Evolutionary conservation across 2,888 invertebrate genomes (phyloP).

Genomic region (Drosophila histrio): DNA sequence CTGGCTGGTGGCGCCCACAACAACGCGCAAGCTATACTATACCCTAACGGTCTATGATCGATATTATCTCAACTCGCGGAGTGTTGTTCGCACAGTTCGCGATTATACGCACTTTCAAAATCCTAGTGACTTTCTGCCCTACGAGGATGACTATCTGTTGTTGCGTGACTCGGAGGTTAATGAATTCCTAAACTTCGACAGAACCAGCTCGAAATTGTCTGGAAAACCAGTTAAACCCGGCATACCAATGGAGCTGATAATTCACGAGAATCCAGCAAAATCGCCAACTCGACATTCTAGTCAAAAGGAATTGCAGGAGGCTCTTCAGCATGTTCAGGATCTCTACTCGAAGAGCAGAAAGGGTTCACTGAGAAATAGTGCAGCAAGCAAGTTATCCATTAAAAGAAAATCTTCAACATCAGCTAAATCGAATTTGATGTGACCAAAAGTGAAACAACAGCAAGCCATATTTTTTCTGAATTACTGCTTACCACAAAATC

Average conservation of each 20-base stretch:
- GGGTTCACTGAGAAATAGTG: not conserved
- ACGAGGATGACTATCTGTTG: slow-evolving; percentile 44
- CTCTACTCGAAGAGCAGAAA: not conserved
- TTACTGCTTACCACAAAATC: not conserved
- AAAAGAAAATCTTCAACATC: not conserved
- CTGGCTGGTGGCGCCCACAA: slow-evolving; percentile 52
- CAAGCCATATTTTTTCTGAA: not conserved
- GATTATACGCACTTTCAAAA: slow-evolving; percentile 33
- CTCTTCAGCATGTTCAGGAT: slow-evolving; percentile 6
- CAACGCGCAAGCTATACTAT: slow-evolving; percentile 33
- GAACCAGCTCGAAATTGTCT: not conserved
- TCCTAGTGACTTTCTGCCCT: slow-evolving; percentile 48
- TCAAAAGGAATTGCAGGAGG: slow-evolving; percentile 19
- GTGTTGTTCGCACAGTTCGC: slow-evolving; percentile 43
- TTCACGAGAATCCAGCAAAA: slow-evolving; percentile 24
- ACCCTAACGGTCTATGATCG: slow-evolving; percentile 53
- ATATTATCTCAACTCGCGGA: slow-evolving; percentile 31
- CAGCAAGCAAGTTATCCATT: not conserved
- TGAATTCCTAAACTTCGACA: slow-evolving; percentile 4
- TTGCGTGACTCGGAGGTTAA: slow-evolving; percentile 45
- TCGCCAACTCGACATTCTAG: slow-evolving; percentile 8
- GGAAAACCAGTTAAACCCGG: not conserved
- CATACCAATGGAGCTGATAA: slow-evolving; percentile 40
- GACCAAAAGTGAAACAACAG: not conserved
- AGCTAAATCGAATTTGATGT: not conserved